Evolutionary conservation across 53 echinoderm and acorn worm species (phyloP), one percentile per base, ranked within the genome.

Genomic region (Arbacia lixula): DNA sequence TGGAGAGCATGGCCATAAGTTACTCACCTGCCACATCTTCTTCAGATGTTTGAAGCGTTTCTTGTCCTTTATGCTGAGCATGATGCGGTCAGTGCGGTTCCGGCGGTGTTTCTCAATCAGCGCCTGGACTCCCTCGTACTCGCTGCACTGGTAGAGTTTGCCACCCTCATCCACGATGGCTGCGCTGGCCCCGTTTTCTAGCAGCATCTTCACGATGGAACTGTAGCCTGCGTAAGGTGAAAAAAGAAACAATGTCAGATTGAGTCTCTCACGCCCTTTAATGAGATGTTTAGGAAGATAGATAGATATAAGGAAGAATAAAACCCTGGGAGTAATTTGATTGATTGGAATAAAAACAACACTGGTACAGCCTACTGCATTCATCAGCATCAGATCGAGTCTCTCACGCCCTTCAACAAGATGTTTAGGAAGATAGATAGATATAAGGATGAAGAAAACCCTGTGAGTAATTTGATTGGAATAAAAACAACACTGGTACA

Each of bases 21-120:
- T 46, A 8, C 88, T 66, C 75, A 96, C 96, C 98, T 97, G 98
- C 98, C 98, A 97, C 39, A 94, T 66, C 55, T 74, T 94, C 77
- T 84, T 89, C 42, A 97, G 92, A 36, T 86, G 55, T 29, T 88
- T 60, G 19, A 91, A 38, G 54, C 90, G 74, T 54, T 92, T 97
- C 61, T 76, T 84, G 42, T 88, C 92, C 76, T 91, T 97, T 52
- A 97, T 97, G 54, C 84, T 61, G 1, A 78, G 54, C 92, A 92
- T 94, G 29, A 94, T 92, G 29, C 77, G 68, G 46, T 88, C 88
- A 3, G 92, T 91, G 19, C 98, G 61, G 31, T 49, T 90, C 81
- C 86, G 83, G 11, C 94, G 85, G 71, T 94, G 94, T 33, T 72
- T 88, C 80, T 97, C 98, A 54, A 97, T 92, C 43, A 97, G 58